phyloP scores from a whole-genome alignment of 2,797 vertebrate species.

The Acanthurus lineatus region DNA sequence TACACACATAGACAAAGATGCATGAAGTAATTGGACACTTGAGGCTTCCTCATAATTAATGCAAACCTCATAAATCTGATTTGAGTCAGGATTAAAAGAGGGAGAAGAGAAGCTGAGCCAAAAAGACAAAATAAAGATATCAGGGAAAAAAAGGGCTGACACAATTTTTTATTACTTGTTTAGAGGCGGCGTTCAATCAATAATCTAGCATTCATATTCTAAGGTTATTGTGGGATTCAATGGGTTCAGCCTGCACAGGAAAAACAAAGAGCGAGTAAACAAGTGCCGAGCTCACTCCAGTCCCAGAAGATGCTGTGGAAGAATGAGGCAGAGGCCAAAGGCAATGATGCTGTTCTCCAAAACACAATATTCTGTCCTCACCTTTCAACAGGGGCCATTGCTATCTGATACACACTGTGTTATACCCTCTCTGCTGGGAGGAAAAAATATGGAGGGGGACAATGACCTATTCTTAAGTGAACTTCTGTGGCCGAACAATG shows the following conservation, averaged over 20 bases:
- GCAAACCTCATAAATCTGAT: slow-evolving; percentile 31
- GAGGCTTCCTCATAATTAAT: slow-evolving; percentile 26
- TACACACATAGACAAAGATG: slow-evolving; percentile 1
- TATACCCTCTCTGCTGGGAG: slow-evolving; percentile 29
- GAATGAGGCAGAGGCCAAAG: slow-evolving; percentile 56
- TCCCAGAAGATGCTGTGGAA: slow-evolving; percentile 60
- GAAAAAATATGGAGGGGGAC: slow-evolving; percentile 54
- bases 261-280: slow-evolving; percentile 61
- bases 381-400: slow-evolving; percentile 52
- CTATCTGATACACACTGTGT: slow-evolving; percentile 38
- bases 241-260: slow-evolving; percentile 16
- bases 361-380: slow-evolving; percentile 67
- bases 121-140: slow-evolving; percentile 51
- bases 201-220: slow-evolving; percentile 64
- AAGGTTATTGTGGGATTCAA: slow-evolving; percentile 49
- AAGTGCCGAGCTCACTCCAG: slow-evolving; percentile 24
- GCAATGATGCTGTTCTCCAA: slow-evolving; percentile 54
- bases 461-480: slow-evolving; percentile 46
- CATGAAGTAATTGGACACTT: background rate
- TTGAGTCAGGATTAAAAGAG: slow-evolving; percentile 23
- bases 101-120: background rate
- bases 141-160: slow-evolving; percentile 24
- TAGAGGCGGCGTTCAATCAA: slow-evolving; percentile 56
- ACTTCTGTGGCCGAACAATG: slow-evolving; percentile 56
- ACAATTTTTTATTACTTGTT: slow-evolving; percentile 42